These are phyloP conservation scores for Tokudaia muenninki DNA, from an alignment of 2,797 vertebrate genomes.

Conservation along the genomic window DNA sequence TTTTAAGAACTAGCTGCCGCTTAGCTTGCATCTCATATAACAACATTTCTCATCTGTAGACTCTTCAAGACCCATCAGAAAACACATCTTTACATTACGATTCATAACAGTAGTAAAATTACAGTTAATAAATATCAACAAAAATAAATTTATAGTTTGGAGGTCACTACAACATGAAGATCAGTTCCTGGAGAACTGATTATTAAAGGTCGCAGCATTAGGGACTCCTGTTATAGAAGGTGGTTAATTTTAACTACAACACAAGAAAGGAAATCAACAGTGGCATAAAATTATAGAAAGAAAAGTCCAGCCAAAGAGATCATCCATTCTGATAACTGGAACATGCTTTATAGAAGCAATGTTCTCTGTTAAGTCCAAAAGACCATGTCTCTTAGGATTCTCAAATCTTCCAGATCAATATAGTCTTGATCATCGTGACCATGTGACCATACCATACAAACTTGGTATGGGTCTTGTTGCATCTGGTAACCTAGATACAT, in stretches of 20 bases:
- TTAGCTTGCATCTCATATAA: neutral
- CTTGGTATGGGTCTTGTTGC: neutral
- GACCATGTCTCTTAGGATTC: neutral
- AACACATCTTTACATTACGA: neutral
- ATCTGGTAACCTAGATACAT: neutral
- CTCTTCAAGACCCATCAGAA: neutral
- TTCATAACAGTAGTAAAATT: neutral
- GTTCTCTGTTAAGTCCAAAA: neutral
- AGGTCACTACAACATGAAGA: neutral
- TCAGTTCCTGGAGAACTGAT: neutral
- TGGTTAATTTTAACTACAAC: neutral
- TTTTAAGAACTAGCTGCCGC: neutral
- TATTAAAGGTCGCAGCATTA: neutral
- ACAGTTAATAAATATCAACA: neutral
- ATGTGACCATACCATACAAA: neutral
- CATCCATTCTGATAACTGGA: neutral
- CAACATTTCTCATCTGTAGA: neutral
- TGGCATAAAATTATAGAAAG: neutral
- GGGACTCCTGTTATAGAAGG: neutral
- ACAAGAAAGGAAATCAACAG: neutral
- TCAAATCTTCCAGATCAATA: neutral
- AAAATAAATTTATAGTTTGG: neutral
- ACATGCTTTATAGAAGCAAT: neutral
- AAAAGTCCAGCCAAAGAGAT: conserved; percentile 35
- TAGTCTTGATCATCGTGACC: neutral